These are phyloP conservation scores for Oryctolagus cuniculus DNA, from an alignment of 2,113 vertebrate species.

Conservation along the genomic window mOryCun1.1 NC_091433.1:14831001-14831500, in stretches of 20 bases:
- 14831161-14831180: constrained; percentile 16
- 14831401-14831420: background rate
- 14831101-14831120: background rate
- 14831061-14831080: background rate
- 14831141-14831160: background rate
- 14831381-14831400: background rate
- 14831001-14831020: background rate
- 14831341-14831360: background rate
- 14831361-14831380: background rate
- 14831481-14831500: background rate
- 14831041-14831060: background rate
- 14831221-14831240: background rate
- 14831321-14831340: background rate
- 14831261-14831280: background rate
- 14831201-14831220: background rate
- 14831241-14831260: background rate
- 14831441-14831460: background rate
- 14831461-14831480: background rate
- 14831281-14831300: background rate
- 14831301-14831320: background rate
- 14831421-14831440: background rate
- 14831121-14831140: background rate
- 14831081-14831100: background rate
- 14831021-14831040: background rate
- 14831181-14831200: background rate